Conservation (phyloP, 2,797 vertebrate species). For the Acipenser oxyrinchus region DNA sequence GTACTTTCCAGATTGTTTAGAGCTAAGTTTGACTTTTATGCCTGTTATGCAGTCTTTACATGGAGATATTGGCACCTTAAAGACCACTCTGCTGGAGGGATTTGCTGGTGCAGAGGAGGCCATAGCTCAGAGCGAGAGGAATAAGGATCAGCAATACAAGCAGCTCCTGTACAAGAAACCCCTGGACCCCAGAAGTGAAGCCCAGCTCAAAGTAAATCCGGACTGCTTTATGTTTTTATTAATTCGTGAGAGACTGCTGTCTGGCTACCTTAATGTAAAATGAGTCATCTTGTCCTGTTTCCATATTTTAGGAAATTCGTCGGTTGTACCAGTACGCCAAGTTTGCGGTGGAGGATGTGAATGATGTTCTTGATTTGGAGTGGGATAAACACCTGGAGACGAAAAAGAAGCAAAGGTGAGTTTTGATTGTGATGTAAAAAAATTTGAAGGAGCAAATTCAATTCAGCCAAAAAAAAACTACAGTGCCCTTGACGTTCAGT, state of each 20-base stretch:
- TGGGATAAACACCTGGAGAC: constrained; percentile 90
- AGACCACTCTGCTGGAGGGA: constrained; percentile 83
- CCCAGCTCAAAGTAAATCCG: constrained; percentile 79
- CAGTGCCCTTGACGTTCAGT: not conserved
- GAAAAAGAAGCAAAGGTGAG: constrained; percentile 64
- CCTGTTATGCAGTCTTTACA: constrained; percentile 72
- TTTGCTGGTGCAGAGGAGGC: constrained; percentile 86
- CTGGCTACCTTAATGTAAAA: no score
- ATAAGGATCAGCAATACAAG: constrained; percentile 70
- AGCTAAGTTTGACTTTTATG: not conserved
- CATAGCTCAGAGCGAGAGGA: constrained; percentile 70
- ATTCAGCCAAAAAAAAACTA: constrained; percentile 4
- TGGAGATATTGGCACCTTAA: constrained; percentile 80
- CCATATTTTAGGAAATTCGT: constrained; percentile 73
- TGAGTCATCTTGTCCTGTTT: not conserved
- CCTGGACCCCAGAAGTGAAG: constrained; percentile 85
- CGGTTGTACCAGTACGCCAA: constrained; percentile 86
- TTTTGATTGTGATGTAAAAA: constrained; percentile 33
- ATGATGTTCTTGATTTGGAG: constrained; percentile 84
- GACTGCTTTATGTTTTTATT: no score
- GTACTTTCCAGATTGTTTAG: no score
- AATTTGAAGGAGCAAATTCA: not conserved
- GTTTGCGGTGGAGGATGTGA: constrained; percentile 89
- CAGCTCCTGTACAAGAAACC: constrained; percentile 86
- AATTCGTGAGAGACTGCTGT: no score